Evolutionary conservation across 30 jellyfish, hydroid and myxozoan species (phyloP).

Genomic region (Cassiopea xamachana): DNA sequence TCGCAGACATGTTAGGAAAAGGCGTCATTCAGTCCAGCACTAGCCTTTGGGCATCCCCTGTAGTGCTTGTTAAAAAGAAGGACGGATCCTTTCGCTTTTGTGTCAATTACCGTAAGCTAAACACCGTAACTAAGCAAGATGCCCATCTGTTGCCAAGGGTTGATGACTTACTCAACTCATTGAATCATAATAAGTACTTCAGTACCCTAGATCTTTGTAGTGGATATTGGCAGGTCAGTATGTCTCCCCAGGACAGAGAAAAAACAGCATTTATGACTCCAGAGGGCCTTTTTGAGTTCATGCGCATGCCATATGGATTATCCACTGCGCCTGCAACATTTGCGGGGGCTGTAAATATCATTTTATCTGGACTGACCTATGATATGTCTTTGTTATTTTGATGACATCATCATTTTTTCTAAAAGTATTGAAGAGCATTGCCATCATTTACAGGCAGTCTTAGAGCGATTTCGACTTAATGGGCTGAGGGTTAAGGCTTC

Average conservation of each 20-base stretch:
- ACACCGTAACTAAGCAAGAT: slow-evolving; percentile 47
- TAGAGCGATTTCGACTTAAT: not conserved
- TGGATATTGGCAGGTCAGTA: slow-evolving; percentile 69
- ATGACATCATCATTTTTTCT: slow-evolving; percentile 26
- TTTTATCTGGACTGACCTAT: slow-evolving; percentile 34
- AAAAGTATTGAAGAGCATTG: slow-evolving; percentile 22
- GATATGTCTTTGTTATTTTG: slow-evolving; percentile 47
- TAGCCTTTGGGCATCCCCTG: slow-evolving; percentile 73
- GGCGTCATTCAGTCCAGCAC: slow-evolving; percentile 53
- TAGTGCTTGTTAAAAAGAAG: slow-evolving; percentile 48
- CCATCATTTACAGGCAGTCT: not conserved
- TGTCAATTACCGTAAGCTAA: slow-evolving; percentile 54
- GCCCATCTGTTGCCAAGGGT: slow-evolving; percentile 71
- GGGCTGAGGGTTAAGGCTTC: slow-evolving; percentile 34
- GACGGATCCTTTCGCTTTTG: slow-evolving; percentile 57
- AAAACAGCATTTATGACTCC: slow-evolving; percentile 56
- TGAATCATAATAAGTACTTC: slow-evolving; percentile 29
- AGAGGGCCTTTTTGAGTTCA: slow-evolving; percentile 27
- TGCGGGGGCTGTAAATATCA: slow-evolving; percentile 30
- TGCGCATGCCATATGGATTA: slow-evolving; percentile 41
- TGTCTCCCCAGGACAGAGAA: slow-evolving; percentile 45
- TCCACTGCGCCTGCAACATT: slow-evolving; percentile 61
- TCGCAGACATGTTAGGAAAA: slow-evolving; percentile 31
- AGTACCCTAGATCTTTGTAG: slow-evolving; percentile 63
- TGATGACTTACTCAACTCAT: slow-evolving; percentile 49